phyloP scores from a whole-genome alignment of 1,140 invertebrate species.

The Archivesica marissinica region DNA sequence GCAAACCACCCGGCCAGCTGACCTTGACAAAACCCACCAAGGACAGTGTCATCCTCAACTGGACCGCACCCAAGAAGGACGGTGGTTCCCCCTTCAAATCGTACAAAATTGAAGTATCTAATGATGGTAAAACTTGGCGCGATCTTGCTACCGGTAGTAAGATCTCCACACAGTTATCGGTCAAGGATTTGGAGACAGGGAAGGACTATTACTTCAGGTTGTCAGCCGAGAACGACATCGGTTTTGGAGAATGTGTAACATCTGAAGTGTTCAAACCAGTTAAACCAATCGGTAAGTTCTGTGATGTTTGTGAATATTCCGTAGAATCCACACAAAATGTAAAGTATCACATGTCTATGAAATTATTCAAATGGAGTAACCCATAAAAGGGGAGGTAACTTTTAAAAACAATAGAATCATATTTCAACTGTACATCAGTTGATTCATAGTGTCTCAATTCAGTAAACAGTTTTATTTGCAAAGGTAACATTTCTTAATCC shows the following conservation, averaged over 20 bases:
- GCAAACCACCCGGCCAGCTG: conserved; percentile 95
- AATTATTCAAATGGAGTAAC: too few species aligned
- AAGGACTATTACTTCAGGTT: conserved; percentile 98
- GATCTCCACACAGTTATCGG: conserved; percentile 87
- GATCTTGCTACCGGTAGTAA: conserved; percentile 67
- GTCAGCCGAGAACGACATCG: conserved; percentile 87
- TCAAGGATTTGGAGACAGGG: conserved; percentile 93
- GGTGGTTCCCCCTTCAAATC: conserved; percentile 93
- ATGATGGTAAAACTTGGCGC: conserved; percentile 68
- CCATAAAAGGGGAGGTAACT: too few species aligned
- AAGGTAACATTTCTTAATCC: too few species aligned
- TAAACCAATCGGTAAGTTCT: conserved; percentile 72
- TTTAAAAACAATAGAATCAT: too few species aligned
- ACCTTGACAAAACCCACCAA: conserved; percentile 96
- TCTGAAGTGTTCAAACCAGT: conserved; percentile 68
- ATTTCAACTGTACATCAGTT: too few species aligned
- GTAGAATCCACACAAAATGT: too few species aligned
- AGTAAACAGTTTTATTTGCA: too few species aligned
- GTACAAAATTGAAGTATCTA: conserved; percentile 81
- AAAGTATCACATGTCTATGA: too few species aligned
- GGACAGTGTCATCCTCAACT: conserved; percentile 96
- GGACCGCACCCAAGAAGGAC: conserved; percentile 95
- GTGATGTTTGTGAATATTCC: too few species aligned
- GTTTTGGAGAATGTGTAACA: conserved; percentile 85
- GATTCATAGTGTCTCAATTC: too few species aligned